Evolutionary conservation across 1,140 invertebrate genomes (phyloP).

Genomic region (Aphaenogaster floridana): DNA sequence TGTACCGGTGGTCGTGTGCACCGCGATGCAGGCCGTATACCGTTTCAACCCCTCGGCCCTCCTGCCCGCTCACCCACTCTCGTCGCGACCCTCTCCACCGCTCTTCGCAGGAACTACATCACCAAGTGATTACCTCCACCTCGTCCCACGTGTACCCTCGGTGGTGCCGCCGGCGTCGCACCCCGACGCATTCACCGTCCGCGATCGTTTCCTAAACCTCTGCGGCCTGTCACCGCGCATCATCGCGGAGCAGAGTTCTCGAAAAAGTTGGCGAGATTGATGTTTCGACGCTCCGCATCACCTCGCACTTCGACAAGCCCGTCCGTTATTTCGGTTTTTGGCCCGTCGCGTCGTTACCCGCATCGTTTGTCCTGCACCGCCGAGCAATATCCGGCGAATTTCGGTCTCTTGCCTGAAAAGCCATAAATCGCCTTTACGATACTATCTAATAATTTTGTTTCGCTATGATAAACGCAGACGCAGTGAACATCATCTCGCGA

Average conservation of each 20-base stretch:
- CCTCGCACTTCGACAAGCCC: slow-evolving; percentile 45
- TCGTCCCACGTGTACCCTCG: slow-evolving; percentile 74
- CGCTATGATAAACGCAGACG: neutral
- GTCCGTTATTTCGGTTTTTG: slow-evolving; percentile 51
- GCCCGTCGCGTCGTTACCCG: slow-evolving; percentile 56
- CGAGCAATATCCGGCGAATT: slow-evolving; percentile 47
- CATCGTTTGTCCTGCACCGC: slow-evolving; percentile 32
- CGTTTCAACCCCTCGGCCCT: slow-evolving; percentile 35
- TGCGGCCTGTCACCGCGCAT: slow-evolving; percentile 62
- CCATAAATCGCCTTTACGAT: slow-evolving; percentile 35
- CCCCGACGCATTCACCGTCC: slow-evolving; percentile 21
- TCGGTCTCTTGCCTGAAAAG: slow-evolving; percentile 39
- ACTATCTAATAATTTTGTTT: slow-evolving; percentile 28
- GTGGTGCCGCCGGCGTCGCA: slow-evolving; percentile 37
- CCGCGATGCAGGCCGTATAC: slow-evolving; percentile 50
- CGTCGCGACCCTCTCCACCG: slow-evolving; percentile 43
- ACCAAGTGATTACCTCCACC: slow-evolving; percentile 85
- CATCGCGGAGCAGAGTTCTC: slow-evolving; percentile 26
- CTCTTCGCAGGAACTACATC: slow-evolving; percentile 83
- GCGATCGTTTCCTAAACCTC: slow-evolving; percentile 60
- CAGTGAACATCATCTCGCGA: neutral
- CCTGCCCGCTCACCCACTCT: slow-evolving; percentile 5
- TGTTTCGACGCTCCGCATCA: slow-evolving; percentile 26
- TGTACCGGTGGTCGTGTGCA: slow-evolving; percentile 49
- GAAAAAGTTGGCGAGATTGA: slow-evolving; percentile 54